Percentiles rank a stretch among this genome's conserved stretches.
phyloP scores from a whole-genome alignment of 2,797 vertebrate species.

The Garrulus glandarius region DNA sequence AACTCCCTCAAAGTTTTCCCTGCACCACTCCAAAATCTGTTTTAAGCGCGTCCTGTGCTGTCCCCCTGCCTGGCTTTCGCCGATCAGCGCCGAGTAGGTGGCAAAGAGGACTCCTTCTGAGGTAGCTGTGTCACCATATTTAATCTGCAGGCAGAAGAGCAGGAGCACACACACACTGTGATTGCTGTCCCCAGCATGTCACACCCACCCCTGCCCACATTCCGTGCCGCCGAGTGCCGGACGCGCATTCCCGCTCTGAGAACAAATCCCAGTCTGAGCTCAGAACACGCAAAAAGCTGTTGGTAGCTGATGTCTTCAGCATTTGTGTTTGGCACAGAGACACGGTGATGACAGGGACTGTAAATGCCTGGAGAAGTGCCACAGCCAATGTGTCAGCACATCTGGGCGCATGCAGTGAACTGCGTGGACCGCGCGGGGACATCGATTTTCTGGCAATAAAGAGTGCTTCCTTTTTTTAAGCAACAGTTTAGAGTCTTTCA shows the following conservation, averaged over 20 bases:
- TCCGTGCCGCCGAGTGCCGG: not conserved
- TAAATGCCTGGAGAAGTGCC: not conserved
- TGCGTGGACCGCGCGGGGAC: not conserved
- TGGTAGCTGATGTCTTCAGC: not conserved
- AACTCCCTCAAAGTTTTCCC: conserved; percentile 91
- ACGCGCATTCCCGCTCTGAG: not conserved
- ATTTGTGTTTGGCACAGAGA: not conserved
- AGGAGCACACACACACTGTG: not conserved
- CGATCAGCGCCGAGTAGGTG: conserved; percentile 96
- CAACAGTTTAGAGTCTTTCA: not conserved
- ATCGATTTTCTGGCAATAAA: not conserved
- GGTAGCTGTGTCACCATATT: conserved; percentile 98
- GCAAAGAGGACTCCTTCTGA: conserved; percentile 98
- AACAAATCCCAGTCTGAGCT: not conserved
- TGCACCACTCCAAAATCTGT: conserved; percentile 97
- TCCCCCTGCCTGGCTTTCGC: conserved; percentile 96
- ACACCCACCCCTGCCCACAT: not conserved
- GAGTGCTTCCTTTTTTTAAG: not conserved
- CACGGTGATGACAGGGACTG: not conserved
- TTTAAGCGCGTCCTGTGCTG: conserved; percentile 93
- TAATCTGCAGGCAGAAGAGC: conserved; percentile 81
- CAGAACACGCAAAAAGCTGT: not conserved
- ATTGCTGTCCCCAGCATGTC: rapidly evolving
- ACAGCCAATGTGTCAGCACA: conserved; percentile 23
- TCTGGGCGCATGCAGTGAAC: not conserved